phyloP scores from a whole-genome alignment of 2,888 invertebrate species.

The Isoperla grammatica region DNA sequence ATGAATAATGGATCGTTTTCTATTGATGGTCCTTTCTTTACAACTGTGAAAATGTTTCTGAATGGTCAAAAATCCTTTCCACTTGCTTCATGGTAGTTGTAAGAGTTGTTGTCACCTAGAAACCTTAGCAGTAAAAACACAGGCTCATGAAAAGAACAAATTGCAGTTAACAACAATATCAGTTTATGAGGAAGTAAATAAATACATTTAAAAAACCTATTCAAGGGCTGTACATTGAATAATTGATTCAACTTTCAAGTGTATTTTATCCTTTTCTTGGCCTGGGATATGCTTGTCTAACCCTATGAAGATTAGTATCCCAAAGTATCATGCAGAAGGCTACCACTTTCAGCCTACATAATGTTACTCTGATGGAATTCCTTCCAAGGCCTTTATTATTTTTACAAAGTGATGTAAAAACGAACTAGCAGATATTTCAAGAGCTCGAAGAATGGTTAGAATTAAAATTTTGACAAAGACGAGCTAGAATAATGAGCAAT shows the following conservation, averaged over 20 bases:
- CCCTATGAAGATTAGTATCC: constrained; percentile 13
- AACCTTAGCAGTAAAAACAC: constrained; percentile 33
- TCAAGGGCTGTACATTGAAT: neutral
- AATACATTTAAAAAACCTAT: neutral
- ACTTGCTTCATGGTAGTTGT: constrained; percentile 30
- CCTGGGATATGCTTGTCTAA: constrained; percentile 33
- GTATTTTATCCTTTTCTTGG: constrained; percentile 34
- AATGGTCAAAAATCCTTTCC: constrained; percentile 34
- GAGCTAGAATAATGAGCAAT: no score
- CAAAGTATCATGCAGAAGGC: constrained; percentile 27
- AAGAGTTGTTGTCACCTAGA: constrained; percentile 31
- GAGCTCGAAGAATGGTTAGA: no score
- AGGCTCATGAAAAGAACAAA: constrained; percentile 35
- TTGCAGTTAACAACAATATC: constrained; percentile 23
- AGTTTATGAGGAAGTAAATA: constrained; percentile 6
- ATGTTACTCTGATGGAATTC: no score
- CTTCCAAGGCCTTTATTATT: no score
- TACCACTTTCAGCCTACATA: constrained; percentile 27
- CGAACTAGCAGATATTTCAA: no score
- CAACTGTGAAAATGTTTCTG: constrained; percentile 30
- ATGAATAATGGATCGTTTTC: no score
- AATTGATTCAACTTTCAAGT: neutral
- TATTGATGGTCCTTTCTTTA: no score
- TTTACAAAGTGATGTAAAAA: no score
- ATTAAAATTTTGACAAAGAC: no score